A percentile compares a stretch with the other conserved stretches of the same genome.
Conservation (phyloP, 23 tunicate genomes). For the Halocynthia roretzi region DNA sequence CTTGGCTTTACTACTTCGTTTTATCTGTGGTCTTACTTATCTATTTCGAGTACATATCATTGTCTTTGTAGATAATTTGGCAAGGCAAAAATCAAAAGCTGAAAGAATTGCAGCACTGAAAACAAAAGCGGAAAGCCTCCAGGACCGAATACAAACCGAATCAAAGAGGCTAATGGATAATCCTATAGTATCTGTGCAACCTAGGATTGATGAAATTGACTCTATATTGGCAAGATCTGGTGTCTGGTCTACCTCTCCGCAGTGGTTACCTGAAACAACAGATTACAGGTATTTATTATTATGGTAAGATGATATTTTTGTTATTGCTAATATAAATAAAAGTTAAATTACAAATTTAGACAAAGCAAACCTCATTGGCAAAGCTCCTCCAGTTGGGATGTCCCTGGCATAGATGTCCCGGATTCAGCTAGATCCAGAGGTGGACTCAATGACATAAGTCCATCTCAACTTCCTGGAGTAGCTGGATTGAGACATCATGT, state of each 20-base stretch:
- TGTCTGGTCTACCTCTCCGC: neutral
- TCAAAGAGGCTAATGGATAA: constrained; percentile 29
- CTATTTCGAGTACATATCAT: neutral
- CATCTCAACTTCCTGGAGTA: constrained; percentile 17
- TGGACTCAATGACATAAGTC: too few relatives aligned
- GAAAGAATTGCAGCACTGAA: constrained; percentile 64
- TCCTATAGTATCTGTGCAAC: constrained; percentile 7
- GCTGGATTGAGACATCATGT: constrained; percentile 14
- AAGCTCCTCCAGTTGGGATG: too few relatives aligned
- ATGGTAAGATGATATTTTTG: too few relatives aligned
- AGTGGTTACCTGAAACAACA: too few relatives aligned
- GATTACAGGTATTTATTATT: too few relatives aligned
- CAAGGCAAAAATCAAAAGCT: constrained; percentile 2
- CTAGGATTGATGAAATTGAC: constrained; percentile 6
- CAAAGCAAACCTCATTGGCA: too few relatives aligned
- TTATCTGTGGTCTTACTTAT: too few relatives aligned
- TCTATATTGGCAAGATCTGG: neutral
- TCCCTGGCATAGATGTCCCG: too few relatives aligned
- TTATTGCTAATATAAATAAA: too few relatives aligned
- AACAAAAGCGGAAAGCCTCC: constrained; percentile 59
- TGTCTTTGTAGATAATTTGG: constrained; percentile 1
- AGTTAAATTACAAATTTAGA: too few relatives aligned
- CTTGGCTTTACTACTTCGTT: neutral
- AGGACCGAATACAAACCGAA: constrained; percentile 52
- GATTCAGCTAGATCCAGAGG: too few relatives aligned